phyloP scores from a whole-genome alignment of 2,113 vertebrate genomes.

The Charina bottae region DNA sequence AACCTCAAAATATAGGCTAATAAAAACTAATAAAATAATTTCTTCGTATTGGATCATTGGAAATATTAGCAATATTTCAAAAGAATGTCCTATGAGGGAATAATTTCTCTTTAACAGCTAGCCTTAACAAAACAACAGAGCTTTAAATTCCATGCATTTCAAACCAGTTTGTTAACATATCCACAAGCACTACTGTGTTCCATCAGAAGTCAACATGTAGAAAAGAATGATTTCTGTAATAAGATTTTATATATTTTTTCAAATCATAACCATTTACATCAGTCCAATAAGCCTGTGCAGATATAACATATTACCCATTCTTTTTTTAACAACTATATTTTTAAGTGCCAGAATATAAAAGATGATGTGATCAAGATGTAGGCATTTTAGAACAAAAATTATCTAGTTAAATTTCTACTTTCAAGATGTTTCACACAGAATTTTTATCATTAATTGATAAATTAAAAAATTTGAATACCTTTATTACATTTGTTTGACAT shows the following conservation, averaged over 20 bases:
- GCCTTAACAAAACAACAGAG: not conserved
- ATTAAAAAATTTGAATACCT: not conserved
- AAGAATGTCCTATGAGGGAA: not conserved
- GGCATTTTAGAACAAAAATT: not conserved
- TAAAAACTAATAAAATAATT: not conserved
- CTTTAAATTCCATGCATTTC: not conserved
- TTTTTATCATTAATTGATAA: not conserved
- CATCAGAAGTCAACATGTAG: not conserved
- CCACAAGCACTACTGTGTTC: not conserved
- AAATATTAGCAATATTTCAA: not conserved
- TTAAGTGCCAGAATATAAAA: not conserved
- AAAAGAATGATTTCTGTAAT: not conserved
- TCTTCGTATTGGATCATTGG: not conserved
- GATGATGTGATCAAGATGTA: not conserved
- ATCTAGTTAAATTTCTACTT: not conserved
- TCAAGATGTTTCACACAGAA: not conserved
- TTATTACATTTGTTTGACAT: not conserved
- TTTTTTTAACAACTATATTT: not conserved
- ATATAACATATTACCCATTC: not conserved
- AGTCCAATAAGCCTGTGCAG: not conserved
- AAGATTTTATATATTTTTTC: not conserved
- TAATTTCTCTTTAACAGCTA: not conserved
- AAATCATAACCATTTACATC: not conserved
- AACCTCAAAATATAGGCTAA: not conserved
- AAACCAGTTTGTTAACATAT: not conserved